Evolutionary conservation across 2,797 vertebrate species (phyloP), one percentile per base, ranked within the genome.

Genomic region (Cirrhinus mrigala): DNA sequence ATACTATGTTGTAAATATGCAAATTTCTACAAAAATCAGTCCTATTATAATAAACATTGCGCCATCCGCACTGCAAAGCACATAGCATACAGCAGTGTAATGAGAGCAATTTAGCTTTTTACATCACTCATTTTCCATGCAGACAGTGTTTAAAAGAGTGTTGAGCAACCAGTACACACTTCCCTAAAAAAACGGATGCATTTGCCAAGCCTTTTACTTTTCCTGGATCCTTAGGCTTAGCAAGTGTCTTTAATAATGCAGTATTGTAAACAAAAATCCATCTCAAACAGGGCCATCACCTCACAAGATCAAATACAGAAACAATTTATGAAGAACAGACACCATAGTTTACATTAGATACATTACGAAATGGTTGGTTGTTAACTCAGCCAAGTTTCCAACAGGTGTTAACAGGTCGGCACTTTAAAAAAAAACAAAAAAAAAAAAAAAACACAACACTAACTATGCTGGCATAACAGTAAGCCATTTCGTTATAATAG

Each of bases 191-290:
- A 79, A 64, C 15, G 8, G 18, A 74, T 22, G 24, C 24, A 64
- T 48, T 33, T 70, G 52, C 62, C n/a, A 77, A 87, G 79, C 50
- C 66, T 76, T 46, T 54, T 15, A 70, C 78, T 70, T 48, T 87
- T 40, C 60, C 52, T 75, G 10, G 48, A 66, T 48, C 44, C 79
- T 18, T 22, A 2, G n/a, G 71, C 62, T 84, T 77, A 64, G 64
- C 70, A 54, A 58, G 40, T 5, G 62, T 56, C 46, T 81, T 83
- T 83, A 33, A 56, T 73, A 78, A 82, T 60, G 40, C 6, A 69
- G 27, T 50, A 7, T 44, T 74, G 64, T 54, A 52, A 73, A 80
- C 56, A 79, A 29, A 37, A 44, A 66, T 44, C 37, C 1, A 29
- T 79, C 60, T 64, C 18, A 64, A 33, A 44, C 9, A 48, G 70